Base-by-base conservation (phyloP, 2,797 vertebrate genomes). In the Vespertilio murinus region DNA sequence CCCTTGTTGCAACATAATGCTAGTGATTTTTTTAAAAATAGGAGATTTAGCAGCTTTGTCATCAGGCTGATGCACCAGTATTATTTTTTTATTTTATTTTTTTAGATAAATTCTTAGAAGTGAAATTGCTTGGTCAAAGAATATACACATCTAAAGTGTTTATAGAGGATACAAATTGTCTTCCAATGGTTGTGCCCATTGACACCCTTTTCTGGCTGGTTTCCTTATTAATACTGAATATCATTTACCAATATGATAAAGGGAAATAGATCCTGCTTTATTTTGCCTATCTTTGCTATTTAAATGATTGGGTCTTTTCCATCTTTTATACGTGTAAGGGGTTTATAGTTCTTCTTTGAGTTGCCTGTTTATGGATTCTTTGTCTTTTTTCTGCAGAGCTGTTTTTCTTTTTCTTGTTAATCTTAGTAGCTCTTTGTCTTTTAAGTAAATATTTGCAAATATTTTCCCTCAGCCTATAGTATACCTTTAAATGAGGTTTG, bases 41-140 rank as follows among this genome's bases (percentile, higher is more conserved):
- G 98, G 98, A 98, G 97, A 98, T 98, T 98, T 98, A 99, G 98
- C 98, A 99, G 98, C 98, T 98, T 98, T 98, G 98, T 98, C 98
- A 97, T 98, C 94, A 98, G 98, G 98, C 98, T 98, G 98, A 98
- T 42, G 42, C 42, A 42, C 8, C 42, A 42, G 42, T 42, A 42
- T 42, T 42, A 42, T 42, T 42, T 42, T 40, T 40, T 4, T 40
- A 40, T 40, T 40, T 40, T 40, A n/a, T 59, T 89, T 91, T 90
- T 64, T 45, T 67, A 95, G 33, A 59, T 73, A 78, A 71, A 65
- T 80, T 86, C 49, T 54, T 90, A 17, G 42, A 86, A 59, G 30
- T 61, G 8, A 90, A 89, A n/a, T 49, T 81, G 22, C 23, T 65
- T 23, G 38, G 33, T 78, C 82, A 16, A 87, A 93, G 28, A 64